Base-by-base conservation (phyloP, 2,888 invertebrate genomes). In the Hydriomena furcata region DNA sequence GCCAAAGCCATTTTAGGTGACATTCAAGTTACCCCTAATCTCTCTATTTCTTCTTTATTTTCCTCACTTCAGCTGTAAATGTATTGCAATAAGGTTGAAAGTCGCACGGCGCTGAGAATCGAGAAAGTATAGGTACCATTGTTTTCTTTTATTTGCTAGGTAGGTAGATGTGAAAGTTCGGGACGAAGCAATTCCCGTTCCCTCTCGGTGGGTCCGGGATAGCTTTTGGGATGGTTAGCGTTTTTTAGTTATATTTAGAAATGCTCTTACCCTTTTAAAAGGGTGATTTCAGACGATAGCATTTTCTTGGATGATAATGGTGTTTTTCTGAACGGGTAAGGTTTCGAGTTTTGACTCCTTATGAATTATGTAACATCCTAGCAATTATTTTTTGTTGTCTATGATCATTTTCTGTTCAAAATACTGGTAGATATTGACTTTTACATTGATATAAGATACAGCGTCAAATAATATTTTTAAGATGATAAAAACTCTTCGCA, bases 131-230 rank as follows among this genome's bases (percentile, higher is more conserved):
- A 52, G 37, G 46, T 52, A 41, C 44, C 52, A 61, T 59, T 61
- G 61, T 61, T 60, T 61, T 56, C 61, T 61, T 55, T 49, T 54
- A 49, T 54, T 52, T 55, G 56, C 57, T 56, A 59, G 59, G 54
- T 54, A 57, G 56, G 51, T 50, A 56, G 58, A 59, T 59, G 61
- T 61, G 61, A 61, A 60, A 61, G 61, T 61, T 57, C 53, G 57
- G 55, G 52, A 58, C 55, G 47, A 40, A 52, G 52, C 61, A 50
- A 60, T 60, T 57, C 60, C 55, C 55, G 58, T 50, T 55, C 55
- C 58, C 52, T 53, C 52, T 52, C 52, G 52, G 47, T 43, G 47
- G 42, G 52, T 37, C 41, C 34, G 20, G 38, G 37, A 52, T 52
- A 43, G 47, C 38, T 43, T 52, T 52, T 32, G 36, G 47, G 47